phyloP scores from a whole-genome alignment of 2,797 vertebrate genomes.

The Smutsia temminckii region DNA sequence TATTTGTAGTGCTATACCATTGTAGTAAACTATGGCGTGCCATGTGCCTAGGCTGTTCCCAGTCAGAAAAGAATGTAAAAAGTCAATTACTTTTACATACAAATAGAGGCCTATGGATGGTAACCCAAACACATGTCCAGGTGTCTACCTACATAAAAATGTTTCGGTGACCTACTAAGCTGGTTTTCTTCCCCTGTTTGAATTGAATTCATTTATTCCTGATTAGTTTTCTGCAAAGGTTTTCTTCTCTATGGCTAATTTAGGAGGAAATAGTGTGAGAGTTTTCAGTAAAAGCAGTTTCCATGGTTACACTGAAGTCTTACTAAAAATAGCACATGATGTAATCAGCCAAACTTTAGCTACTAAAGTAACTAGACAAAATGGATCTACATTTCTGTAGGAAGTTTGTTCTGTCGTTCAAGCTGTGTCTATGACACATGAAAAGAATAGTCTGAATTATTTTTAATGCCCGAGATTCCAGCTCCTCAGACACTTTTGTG shows the following conservation, averaged over 20 bases:
- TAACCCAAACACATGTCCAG: background rate
- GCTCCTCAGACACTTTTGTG: constrained; percentile 56
- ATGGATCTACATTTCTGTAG: constrained; percentile 74
- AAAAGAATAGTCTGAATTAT: constrained; percentile 80
- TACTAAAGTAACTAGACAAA: constrained; percentile 77
- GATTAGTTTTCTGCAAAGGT: constrained; percentile 79
- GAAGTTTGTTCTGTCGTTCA: constrained; percentile 79
- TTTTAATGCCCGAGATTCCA: constrained; percentile 75
- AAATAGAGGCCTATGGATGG: background rate
- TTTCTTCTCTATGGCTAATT: constrained; percentile 79
- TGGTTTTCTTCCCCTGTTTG: constrained; percentile 18
- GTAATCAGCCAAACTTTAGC: constrained; percentile 82
- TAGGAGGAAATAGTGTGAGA: constrained; percentile 80
- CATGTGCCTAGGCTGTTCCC: constrained; percentile 46
- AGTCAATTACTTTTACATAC: constrained; percentile 47
- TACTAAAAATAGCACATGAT: constrained; percentile 88
- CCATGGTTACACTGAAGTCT: constrained; percentile 85
- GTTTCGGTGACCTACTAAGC: constrained; percentile 56
- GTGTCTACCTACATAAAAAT: background rate
- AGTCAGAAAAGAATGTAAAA: constrained; percentile 58
- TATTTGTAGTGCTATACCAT: fast-evolving
- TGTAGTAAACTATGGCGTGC: constrained; percentile 41
- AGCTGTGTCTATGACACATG: constrained; percentile 76
- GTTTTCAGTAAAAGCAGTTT: constrained; percentile 87
- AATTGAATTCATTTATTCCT: constrained; percentile 77